Percentiles rank a stretch among this genome's conserved stretches.
Evolutionary conservation across 1,140 invertebrate species (phyloP).

Genomic region (Calosoma granatense): DNA sequence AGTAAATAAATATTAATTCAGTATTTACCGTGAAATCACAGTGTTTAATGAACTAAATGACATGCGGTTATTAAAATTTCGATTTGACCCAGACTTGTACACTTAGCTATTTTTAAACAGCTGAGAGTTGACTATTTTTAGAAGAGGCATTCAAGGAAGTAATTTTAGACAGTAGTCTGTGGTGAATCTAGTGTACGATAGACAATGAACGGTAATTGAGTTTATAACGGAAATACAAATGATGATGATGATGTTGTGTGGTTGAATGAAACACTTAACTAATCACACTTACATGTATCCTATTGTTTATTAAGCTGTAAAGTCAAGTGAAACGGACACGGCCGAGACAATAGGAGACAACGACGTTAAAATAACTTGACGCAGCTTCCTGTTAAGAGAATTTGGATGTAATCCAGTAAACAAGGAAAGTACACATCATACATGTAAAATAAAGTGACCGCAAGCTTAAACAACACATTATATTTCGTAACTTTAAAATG

Average conservation of each 20-base stretch:
- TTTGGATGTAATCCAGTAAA: constrained; percentile 5
- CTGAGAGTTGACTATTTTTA: constrained; percentile 5
- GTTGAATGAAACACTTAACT: too few relatives aligned
- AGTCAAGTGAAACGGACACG: too few relatives aligned
- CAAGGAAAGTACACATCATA: too few relatives aligned
- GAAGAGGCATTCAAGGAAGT: background rate
- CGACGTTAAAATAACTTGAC: background rate
- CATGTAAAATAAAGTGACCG: background rate
- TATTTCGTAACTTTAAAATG: constrained; percentile 7
- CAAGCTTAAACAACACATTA: background rate
- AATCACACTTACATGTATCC: too few relatives aligned
- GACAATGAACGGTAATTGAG: too few relatives aligned
- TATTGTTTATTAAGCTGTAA: too few relatives aligned
- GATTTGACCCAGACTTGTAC: constrained; percentile 5
- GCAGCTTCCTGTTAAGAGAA: background rate
- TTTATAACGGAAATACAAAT: too few relatives aligned
- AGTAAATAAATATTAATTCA: too few relatives aligned
- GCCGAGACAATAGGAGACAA: too few relatives aligned
- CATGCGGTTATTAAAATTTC: constrained; percentile 3
- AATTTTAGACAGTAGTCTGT: background rate
- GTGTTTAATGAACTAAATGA: background rate
- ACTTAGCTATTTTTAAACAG: constrained; percentile 2
- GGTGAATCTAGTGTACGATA: too few relatives aligned
- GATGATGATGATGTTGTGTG: too few relatives aligned
- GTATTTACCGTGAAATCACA: background rate